Base-by-base conservation (phyloP, 2,888 invertebrate genomes). In the Caenorhabditis wallacei region DNA sequence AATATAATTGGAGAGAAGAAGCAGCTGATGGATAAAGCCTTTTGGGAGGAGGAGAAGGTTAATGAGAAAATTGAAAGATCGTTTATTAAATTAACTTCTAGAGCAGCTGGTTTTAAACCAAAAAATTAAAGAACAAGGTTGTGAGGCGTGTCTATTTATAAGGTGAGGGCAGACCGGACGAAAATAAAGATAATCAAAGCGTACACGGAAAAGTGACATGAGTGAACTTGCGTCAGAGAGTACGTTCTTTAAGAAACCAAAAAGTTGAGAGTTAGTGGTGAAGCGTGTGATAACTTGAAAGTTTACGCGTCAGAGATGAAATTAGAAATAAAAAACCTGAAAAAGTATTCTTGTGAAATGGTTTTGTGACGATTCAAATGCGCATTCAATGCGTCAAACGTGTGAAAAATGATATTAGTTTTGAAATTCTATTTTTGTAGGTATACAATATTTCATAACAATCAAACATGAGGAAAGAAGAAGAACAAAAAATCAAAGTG, bases 151-250 rank as follows among this genome's bases (percentile, higher is more conserved):
- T n/a, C 20, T 64, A 26, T 64, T 64, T 64, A 64, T 64, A 64
- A 16, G 26, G n/a, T 1, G 46, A 63, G 43, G 11, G 10, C 16
- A 43, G 26, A 51, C 30, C 64, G 48, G 64, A n/a, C n/a, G n/a
- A n/a, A 48, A 24, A 35, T 35, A 11, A 18, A 2, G 30, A 26
- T 63, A 46, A 63, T 63, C 63, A 63, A 72, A 30, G 51, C 61
- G 59, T 57, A 40, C 0, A 10, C 7, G 30, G 54, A 22, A 56
- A 46, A 54, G 43, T 56, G 54, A 74, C 54, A 51, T 63, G 24
- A 48, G 16, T 43, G 18, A 53, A 54, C 46, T 54, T 56, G 24
- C 78, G 78, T 78, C 78, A 78, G 35, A 46, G 63, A 46, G 22
- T 53, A 46, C 48, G 78, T 68, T 68, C 78, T 69, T 26, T 48